Evolutionary conservation across 2,888 invertebrate species (phyloP), one percentile per base, ranked within the genome.

Genomic region (Venusia cambrica): DNA sequence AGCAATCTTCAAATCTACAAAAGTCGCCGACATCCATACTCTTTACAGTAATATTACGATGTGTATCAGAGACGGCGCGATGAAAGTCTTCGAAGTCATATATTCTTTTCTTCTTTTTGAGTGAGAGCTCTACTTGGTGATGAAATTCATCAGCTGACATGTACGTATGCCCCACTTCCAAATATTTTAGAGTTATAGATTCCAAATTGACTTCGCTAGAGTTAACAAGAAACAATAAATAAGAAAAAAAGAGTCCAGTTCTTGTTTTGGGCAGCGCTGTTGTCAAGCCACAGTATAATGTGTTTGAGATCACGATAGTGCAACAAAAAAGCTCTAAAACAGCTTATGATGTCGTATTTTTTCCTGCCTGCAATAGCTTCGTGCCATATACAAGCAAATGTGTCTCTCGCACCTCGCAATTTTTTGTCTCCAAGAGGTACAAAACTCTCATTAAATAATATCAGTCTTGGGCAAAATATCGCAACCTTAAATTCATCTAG

Each of bases 91-190:
- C 39, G 1, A 44, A 44, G 32, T 36, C 41, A 20, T 45, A 45
- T 18, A 45, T 25, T 22, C 35, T 29, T 27, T 46, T 50, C 21
- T 45, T 51, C 21, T 28, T 51, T 39, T 56, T 52, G 8, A 62
- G 32, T 15, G 55, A 50, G 8, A 25, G 28, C 35, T 63, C 57
- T n/a, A 65, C 54, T 39, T 48, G 46, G 33, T 63, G 60, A 37
- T 66, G 61, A 36, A 65, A 64, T 27, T 52, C 48, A 41, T 63
- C 65, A 8, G 60, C 57, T 27, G 57, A 49, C 55, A 62, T 63
- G 25, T 9, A 25, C 14, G 25, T 25, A 25, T 22, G 30, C 10
- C 15, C 26, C 19, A 20, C 31, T 28, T 55, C 52, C 28, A 62
- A 48, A 38, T 53, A 62, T 40, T 48, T 48, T 10, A 49, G 16